A percentile compares a stretch with the other conserved stretches of the same genome.
Conservation (phyloP, 2,888 invertebrate species). For the Limnephilus lunatus region DNA sequence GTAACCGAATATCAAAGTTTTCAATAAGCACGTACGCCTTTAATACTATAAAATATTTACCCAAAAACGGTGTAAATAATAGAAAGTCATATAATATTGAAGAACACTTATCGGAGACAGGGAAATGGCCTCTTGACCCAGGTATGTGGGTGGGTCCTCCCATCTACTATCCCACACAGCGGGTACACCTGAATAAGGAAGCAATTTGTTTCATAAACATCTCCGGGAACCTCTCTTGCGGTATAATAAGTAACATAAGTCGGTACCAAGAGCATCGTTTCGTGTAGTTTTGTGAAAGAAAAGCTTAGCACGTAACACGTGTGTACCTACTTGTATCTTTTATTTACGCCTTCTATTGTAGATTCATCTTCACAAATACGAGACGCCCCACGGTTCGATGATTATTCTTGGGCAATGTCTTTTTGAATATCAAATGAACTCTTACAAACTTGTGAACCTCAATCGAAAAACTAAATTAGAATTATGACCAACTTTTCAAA, state of each 20-base stretch:
- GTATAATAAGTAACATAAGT: constrained; percentile 17
- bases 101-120: constrained; percentile 22
- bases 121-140: constrained; percentile 2
- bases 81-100: neutral
- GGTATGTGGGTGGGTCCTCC: constrained; percentile 13
- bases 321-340: neutral
- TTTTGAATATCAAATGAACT: constrained; percentile 5
- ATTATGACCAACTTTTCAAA: constrained; percentile 12
- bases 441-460: constrained; percentile 4
- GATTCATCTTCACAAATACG: neutral
- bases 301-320: neutral
- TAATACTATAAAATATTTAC: neutral
- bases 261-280: neutral
- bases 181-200: constrained; percentile 31
- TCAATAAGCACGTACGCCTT: neutral
- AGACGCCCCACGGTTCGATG: constrained; percentile 19
- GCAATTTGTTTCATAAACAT: constrained; percentile 24
- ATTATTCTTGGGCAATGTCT: neutral
- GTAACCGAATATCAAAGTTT: neutral
- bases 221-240: constrained; percentile 4
- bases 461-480: constrained; percentile 2
- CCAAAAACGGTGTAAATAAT: neutral
- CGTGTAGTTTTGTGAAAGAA: constrained; percentile 24
- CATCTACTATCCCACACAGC: neutral
- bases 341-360: constrained; percentile 15